phyloP scores from a whole-genome alignment of 2,888 invertebrate genomes.

The Calameuta pallipes region DNA sequence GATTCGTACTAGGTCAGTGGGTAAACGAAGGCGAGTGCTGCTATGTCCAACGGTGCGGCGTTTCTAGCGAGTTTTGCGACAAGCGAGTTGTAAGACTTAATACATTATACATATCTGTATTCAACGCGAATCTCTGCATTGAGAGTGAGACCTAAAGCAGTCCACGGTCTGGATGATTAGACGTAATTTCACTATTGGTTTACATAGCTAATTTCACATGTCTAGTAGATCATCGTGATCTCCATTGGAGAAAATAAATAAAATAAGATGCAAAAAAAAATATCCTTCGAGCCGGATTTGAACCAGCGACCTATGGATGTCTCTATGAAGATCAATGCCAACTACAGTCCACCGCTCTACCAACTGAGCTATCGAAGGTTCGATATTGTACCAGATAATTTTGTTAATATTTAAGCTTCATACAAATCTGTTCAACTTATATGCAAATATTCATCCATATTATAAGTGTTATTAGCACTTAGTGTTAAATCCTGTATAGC shows the following conservation, averaged over 20 bases:
- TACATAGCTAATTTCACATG: not conserved
- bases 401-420: not conserved
- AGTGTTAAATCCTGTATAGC: not conserved
- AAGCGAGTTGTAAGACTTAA: not conserved
- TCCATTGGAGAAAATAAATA: not conserved
- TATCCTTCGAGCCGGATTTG: conserved; percentile 64
- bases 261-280: not conserved
- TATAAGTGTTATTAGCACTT: not conserved
- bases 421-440: not conserved
- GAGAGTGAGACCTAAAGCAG: not conserved
- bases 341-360: conserved; percentile 67
- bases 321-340: conserved; percentile 25
- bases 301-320: conserved; percentile 66
- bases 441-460: not conserved
- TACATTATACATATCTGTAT: not conserved
- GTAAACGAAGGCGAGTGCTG: conserved; percentile 39
- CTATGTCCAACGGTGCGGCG: not conserved
- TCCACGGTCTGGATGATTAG: not conserved
- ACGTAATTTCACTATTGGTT: not conserved
- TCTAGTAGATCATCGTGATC: not conserved
- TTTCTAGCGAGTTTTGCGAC: not conserved
- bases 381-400: too few species aligned
- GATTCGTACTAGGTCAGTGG: conserved; percentile 55
- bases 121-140: not conserved
- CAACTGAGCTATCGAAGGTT: conserved; percentile 65